Evolutionary conservation across 2,113 vertebrate species (phyloP), one percentile per base, ranked within the genome.

Genomic region (Oryzias melastigma): DNA sequence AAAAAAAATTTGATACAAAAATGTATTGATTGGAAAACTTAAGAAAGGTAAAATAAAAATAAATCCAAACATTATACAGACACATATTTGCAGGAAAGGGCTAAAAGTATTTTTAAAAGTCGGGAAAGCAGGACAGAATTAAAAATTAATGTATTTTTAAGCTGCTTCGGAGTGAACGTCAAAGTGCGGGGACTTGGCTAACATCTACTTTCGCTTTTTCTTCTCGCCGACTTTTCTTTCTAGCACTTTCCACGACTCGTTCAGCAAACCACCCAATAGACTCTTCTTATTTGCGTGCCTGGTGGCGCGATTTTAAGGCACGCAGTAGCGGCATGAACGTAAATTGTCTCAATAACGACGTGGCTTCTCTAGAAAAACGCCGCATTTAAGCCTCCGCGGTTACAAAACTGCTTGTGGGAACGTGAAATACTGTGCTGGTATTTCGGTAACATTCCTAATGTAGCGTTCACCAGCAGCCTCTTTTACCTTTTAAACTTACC

Each of bases 121-220:
- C 7, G 8, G 1, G 8, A 35, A 35, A 35, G 42, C 4, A 12
- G 15, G 10, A 6, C 6, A 5, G 3, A 14, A 52, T 17, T 41
- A 14, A 16, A 40, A 24, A 42, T 17, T 10, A 7, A 3, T 7
- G 5, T 57, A 54, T 25, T 27, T 4, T 27, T 27, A 5, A 27
- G 25, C 25, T 27, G 25, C 25, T 4, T 27, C 25, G 6, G 25
- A 27, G 25, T 27, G 25, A 27, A 27, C 5, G 6, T 5, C 25
- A 7, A 27, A 27, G 25, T 27, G 5, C 25, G 25, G 5, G 25
- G 25, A 27, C 25, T 27, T 27, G 1, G 7, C 29, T 17, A 0
- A 56, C 44, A 15, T 58, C 48, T 61, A 45, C 14, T 68, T 76
- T 76, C 63, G 42, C 8, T 75, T 70, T 65, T 25, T 40, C 16